A percentile compares a stretch with the other conserved stretches of the same genome.
These are phyloP conservation scores for Cassiopea xamachana DNA, from an alignment of 30 jellyfish, hydroid and myxozoan species.

Conservation along the genomic window DNA sequence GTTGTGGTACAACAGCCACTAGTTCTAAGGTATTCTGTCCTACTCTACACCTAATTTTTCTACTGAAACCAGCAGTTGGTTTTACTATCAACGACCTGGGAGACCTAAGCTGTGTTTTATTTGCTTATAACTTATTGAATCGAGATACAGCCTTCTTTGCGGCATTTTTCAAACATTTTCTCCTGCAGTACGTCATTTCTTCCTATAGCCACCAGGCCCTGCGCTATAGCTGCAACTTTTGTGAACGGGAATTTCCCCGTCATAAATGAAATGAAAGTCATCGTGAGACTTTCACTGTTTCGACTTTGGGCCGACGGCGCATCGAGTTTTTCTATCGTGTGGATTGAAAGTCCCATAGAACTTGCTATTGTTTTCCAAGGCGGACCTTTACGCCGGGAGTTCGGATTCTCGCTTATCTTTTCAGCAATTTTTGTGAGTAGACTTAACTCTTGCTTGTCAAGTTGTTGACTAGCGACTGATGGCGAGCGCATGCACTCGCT, in stretches of 20 bases:
- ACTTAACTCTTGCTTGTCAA: background rate
- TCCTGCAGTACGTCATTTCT: background rate
- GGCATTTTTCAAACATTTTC: background rate
- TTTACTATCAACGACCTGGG: background rate
- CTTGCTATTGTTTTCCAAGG: conserved; percentile 3
- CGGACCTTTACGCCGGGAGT: background rate
- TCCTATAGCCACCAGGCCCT: background rate
- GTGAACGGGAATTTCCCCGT: background rate
- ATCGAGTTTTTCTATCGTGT: background rate
- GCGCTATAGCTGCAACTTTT: background rate
- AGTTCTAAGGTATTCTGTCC: conserved; percentile 54
- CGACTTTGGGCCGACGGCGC: background rate
- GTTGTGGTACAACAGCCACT: conserved; percentile 57
- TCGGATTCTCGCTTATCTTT: background rate
- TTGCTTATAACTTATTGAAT: background rate
- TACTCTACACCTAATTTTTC: no score
- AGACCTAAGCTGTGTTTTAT: background rate
- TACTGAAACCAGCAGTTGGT: no score
- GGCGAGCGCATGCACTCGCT: background rate
- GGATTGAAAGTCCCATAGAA: background rate
- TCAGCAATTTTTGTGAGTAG: background rate
- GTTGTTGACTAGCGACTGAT: background rate
- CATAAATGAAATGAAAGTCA: background rate
- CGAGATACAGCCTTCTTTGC: background rate
- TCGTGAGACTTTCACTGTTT: background rate